Conservation (phyloP, 2,797 vertebrate genomes). For the Passerculus sandwichensis region DNA sequence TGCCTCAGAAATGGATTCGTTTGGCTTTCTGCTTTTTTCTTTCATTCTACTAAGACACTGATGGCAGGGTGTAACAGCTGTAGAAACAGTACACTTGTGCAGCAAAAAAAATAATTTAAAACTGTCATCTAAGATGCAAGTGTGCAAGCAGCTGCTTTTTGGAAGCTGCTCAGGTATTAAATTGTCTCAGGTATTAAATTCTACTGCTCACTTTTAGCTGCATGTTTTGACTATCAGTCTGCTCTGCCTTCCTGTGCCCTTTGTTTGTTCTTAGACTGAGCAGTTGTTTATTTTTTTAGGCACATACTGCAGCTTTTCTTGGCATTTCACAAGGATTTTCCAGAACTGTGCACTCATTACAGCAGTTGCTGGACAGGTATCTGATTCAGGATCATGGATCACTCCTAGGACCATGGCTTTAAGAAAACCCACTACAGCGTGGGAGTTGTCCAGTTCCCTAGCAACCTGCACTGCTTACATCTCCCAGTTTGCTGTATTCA, state of each 20-base stretch:
- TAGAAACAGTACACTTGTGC: not conserved
- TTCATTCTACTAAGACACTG: not conserved
- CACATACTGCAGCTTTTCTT: not conserved
- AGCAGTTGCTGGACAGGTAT: not conserved
- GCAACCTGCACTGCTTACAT: not conserved
- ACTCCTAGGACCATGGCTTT: not conserved
- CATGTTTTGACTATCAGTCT: not conserved
- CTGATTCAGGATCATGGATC: not conserved
- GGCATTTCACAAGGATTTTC: not conserved
- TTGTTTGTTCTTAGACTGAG: not conserved
- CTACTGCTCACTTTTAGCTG: not conserved
- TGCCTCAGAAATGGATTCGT: not conserved
- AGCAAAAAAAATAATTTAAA: not conserved
- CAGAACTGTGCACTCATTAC: not conserved
- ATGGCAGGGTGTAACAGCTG: not conserved
- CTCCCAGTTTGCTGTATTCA: not conserved
- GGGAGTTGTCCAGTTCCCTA: conserved; percentile 41
- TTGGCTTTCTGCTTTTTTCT: not conserved
- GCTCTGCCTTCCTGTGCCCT: not conserved
- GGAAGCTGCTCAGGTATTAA: not conserved
- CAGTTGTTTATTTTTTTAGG: not conserved
- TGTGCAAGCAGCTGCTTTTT: not conserved
- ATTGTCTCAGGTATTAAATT: not conserved
- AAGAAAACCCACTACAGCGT: not conserved
- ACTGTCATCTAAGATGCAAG: not conserved